Percentiles rank a stretch among this genome's conserved stretches.
Conservation (phyloP, 2,888 invertebrate genomes). For the Xanthia togata region DNA sequence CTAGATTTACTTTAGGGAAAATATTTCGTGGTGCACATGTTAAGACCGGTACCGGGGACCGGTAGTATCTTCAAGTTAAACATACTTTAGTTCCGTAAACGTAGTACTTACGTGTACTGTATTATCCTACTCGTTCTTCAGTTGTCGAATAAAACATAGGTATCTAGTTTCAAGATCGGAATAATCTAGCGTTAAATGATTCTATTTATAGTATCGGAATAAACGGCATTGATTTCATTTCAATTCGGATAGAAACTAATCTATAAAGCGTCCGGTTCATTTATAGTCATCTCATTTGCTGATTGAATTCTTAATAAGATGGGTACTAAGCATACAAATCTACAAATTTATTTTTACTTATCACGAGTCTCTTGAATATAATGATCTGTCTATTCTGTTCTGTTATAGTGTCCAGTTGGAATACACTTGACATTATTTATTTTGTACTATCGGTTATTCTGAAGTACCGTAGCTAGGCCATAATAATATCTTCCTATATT, state of each 20-base stretch:
- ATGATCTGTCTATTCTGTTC: not conserved
- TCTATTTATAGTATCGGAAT: slow-evolving; percentile 38
- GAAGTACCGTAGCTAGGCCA: slow-evolving; percentile 24
- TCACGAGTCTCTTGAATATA: not conserved
- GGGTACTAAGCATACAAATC: slow-evolving; percentile 32
- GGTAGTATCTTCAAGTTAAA: slow-evolving; percentile 31
- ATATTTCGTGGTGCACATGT: slow-evolving; percentile 47
- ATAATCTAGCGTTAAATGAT: slow-evolving; percentile 39
- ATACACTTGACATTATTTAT: slow-evolving; percentile 35
- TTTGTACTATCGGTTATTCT: slow-evolving; percentile 49
- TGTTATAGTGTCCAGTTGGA: slow-evolving; percentile 5
- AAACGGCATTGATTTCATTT: slow-evolving; percentile 41
- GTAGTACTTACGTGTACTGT: slow-evolving; percentile 51
- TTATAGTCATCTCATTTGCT: slow-evolving; percentile 47
- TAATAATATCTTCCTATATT: slow-evolving; percentile 30
- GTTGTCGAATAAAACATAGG: slow-evolving; percentile 45
- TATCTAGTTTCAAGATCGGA: slow-evolving; percentile 46
- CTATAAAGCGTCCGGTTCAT: slow-evolving; percentile 52
- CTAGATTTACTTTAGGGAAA: slow-evolving; percentile 64
- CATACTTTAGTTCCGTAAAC: slow-evolving; percentile 52
- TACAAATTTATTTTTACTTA: not conserved
- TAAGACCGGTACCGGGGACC: slow-evolving; percentile 25
- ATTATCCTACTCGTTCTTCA: slow-evolving; percentile 40
- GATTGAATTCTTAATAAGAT: slow-evolving; percentile 39
- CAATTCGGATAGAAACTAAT: slow-evolving; percentile 53